phyloP scores from a whole-genome alignment of 2,113 vertebrate species.

The Saguinus midas region DNA sequence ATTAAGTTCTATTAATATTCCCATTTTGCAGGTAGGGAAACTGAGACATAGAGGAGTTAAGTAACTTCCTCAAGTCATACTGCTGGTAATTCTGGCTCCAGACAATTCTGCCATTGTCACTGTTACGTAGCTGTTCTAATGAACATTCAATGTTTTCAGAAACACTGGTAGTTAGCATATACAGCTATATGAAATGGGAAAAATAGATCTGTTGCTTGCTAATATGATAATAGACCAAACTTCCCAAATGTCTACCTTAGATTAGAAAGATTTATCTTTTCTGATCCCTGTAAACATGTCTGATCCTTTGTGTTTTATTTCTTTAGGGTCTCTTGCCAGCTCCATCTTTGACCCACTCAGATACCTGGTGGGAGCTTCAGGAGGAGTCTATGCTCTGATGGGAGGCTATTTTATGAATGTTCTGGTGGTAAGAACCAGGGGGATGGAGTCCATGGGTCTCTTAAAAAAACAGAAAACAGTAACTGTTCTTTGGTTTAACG shows the following conservation, averaged over 20 bases:
- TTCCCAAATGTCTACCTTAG: background rate
- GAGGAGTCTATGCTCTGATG: slow-evolving; percentile 93
- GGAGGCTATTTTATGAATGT: slow-evolving; percentile 95
- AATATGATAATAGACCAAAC: background rate
- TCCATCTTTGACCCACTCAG: slow-evolving; percentile 92
- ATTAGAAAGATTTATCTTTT: slow-evolving; percentile 1
- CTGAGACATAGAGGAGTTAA: background rate
- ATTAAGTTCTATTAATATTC: background rate
- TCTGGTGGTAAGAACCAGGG: slow-evolving; percentile 87
- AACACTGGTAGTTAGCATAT: background rate
- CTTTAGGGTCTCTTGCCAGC: slow-evolving; percentile 91
- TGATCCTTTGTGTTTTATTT: slow-evolving; percentile 49
- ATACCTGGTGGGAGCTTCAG: slow-evolving; percentile 92
- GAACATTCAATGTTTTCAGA: background rate
- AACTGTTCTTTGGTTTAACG: background rate
- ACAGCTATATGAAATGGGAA: background rate
- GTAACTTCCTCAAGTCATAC: background rate
- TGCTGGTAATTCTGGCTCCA: background rate
- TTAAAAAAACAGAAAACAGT: background rate
- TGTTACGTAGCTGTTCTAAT: background rate
- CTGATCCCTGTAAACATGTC: background rate
- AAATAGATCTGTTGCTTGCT: background rate
- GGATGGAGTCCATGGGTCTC: background rate
- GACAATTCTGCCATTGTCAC: background rate
- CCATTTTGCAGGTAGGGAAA: background rate